These are phyloP conservation scores for Entomobrya proxima DNA, from an alignment of 2,888 invertebrate genomes.

Conservation along the genomic window DNA sequence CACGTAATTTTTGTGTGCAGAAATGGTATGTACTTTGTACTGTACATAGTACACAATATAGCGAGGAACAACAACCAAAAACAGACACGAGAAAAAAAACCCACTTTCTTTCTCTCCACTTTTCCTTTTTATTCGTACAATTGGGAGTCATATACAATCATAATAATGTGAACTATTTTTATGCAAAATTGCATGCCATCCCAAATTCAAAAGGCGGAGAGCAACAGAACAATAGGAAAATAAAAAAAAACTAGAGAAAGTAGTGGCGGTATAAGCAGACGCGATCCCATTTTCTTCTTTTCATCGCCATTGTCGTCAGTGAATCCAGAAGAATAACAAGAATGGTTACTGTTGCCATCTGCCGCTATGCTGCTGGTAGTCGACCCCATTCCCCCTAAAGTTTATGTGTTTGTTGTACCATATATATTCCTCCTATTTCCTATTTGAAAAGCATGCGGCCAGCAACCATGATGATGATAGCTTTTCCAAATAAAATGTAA, in stretches of 20 bases:
- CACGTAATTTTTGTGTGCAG: constrained; percentile 38
- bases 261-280: not conserved
- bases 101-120: not conserved
- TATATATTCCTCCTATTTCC: no score
- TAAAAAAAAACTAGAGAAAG: not conserved
- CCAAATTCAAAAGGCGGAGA: not conserved
- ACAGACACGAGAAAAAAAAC: not conserved
- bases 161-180: constrained; percentile 29
- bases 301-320: not conserved
- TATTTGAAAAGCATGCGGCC: no score
- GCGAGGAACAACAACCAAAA: no score
- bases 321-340: no score
- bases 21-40: no score
- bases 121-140: not conserved
- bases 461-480: no score
- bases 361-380: no score
- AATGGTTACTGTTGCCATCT: no score
- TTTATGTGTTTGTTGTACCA: no score
- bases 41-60: not conserved
- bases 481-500: no score
- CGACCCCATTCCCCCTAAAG: no score
- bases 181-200: constrained; percentile 41
- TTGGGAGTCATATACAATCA: constrained; percentile 31
- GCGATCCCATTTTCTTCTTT: not conserved
- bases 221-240: constrained; percentile 7